Evolutionary conservation across 2,888 invertebrate species (phyloP).

Genomic region (Pemphredon lugubris): DNA sequence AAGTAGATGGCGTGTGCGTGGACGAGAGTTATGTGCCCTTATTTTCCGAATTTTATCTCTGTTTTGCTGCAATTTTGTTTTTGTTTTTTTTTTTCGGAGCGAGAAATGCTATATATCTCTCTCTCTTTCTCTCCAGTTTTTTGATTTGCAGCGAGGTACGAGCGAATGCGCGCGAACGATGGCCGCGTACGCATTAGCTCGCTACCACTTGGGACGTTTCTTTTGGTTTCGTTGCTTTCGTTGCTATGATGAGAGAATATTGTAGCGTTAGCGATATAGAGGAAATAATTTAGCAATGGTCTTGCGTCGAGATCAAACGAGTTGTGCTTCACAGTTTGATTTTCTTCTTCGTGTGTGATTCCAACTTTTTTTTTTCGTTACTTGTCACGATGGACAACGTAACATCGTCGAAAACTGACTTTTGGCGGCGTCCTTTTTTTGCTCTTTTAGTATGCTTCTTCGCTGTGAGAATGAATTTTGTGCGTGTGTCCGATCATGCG

Average conservation of each 20-base stretch:
- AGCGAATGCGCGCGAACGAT: too few species aligned
- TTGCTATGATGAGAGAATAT: too few species aligned
- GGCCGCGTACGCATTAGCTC: too few species aligned
- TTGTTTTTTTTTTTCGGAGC: too few species aligned
- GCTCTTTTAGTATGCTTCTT: conserved; percentile 48
- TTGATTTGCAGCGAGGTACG: too few species aligned
- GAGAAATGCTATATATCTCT: too few species aligned
- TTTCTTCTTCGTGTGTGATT: too few species aligned
- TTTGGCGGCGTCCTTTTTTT: conserved; percentile 20
- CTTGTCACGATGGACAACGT: not conserved
- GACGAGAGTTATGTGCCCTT: conserved; percentile 50
- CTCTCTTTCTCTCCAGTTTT: not conserved
- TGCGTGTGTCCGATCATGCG: conserved; percentile 63
- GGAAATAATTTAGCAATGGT: too few species aligned
- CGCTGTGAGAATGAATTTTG: conserved; percentile 61
- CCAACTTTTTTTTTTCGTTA: not conserved
- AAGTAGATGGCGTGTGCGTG: conserved; percentile 58
- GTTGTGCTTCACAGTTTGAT: too few species aligned
- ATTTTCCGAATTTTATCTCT: conserved; percentile 36
- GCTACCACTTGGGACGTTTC: too few species aligned
- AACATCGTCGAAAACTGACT: not conserved
- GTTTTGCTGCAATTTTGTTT: conserved; percentile 9
- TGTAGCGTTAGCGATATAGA: too few species aligned
- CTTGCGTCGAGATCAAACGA: too few species aligned
- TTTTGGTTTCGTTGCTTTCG: not conserved